Percentiles rank a stretch among this genome's conserved stretches.
These are phyloP conservation scores for Oscheius sp. DNA, from an alignment of 1,140 invertebrate species.

Conservation along the genomic window DNA sequence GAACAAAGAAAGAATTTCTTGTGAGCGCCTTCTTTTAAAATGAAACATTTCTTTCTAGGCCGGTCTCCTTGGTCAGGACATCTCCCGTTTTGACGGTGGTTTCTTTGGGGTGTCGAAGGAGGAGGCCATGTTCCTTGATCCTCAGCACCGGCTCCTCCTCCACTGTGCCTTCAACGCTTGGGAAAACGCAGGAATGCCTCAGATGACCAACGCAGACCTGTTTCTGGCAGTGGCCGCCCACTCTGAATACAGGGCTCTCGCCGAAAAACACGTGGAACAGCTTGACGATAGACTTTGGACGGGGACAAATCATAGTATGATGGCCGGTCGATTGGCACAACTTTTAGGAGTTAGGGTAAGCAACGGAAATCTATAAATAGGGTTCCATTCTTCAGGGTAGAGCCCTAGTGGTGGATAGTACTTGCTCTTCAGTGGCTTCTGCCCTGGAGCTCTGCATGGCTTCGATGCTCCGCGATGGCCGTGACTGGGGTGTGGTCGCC, in stretches of 20 bases:
- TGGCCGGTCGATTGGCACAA: constrained; percentile 14
- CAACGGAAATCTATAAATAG: background rate
- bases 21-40: no score
- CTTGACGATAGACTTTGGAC: constrained; percentile 24
- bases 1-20: background rate
- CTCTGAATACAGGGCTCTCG: constrained; percentile 16
- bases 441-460: constrained; percentile 18
- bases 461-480: constrained; percentile 18
- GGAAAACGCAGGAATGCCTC: constrained; percentile 57
- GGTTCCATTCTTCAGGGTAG: constrained; percentile 6
- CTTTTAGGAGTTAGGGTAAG: constrained; percentile 7
- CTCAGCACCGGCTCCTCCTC: constrained; percentile 65
- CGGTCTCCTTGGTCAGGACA: constrained; percentile 11
- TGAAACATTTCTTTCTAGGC: background rate
- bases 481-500: constrained; percentile 21
- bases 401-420: constrained; percentile 27
- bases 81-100: constrained; percentile 63
- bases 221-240: constrained; percentile 17
- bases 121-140: constrained; percentile 65
- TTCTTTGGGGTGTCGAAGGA: constrained; percentile 67
- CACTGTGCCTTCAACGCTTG: constrained; percentile 62
- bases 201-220: constrained; percentile 11
- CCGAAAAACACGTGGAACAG: constrained; percentile 17
- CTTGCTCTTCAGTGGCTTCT: constrained; percentile 23
- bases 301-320: constrained; percentile 23